Evolutionary conservation across 2,888 invertebrate genomes (phyloP).

Genomic region (Cheilosia urbana): DNA sequence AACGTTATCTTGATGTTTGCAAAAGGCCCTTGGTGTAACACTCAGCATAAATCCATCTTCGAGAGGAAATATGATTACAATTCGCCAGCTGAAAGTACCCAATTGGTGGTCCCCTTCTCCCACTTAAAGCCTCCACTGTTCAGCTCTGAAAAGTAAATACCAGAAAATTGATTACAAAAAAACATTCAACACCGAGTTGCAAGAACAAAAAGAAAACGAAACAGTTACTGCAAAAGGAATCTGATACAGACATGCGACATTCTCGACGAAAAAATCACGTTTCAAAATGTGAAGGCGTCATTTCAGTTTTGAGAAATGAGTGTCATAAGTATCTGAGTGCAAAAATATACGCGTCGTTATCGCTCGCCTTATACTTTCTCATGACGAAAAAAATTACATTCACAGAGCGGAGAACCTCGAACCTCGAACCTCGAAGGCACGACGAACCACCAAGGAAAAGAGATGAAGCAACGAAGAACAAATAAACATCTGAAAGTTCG

Average conservation of each 20-base stretch:
- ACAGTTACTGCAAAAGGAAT: conserved; percentile 29
- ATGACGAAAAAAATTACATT: conserved; percentile 3
- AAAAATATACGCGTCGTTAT: conserved; percentile 9
- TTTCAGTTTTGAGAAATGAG: conserved; percentile 53
- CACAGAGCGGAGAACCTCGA: neutral
- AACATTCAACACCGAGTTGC: conserved; percentile 60
- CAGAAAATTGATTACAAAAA: conserved; percentile 63
- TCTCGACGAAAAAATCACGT: conserved; percentile 63
- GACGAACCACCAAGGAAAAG: neutral
- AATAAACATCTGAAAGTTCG: conserved; percentile 60
- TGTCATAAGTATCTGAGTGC: conserved; percentile 53
- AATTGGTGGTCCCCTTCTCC: neutral
- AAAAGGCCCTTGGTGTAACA: too few species aligned
- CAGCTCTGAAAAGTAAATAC: conserved; percentile 47
- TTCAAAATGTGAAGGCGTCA: conserved; percentile 56
- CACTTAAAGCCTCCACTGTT: conserved; percentile 15
- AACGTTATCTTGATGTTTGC: too few species aligned
- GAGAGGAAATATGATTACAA: too few species aligned
- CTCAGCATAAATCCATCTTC: too few species aligned
- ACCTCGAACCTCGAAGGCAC: neutral
- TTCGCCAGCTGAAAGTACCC: too few species aligned
- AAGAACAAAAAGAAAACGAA: conserved; percentile 11
- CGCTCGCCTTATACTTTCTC: neutral
- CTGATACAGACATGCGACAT: conserved; percentile 2
- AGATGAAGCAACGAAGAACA: conserved; percentile 32